Conservation (phyloP, 2,797 vertebrate genomes). For the Tympanoctomys barrerae region DNA sequence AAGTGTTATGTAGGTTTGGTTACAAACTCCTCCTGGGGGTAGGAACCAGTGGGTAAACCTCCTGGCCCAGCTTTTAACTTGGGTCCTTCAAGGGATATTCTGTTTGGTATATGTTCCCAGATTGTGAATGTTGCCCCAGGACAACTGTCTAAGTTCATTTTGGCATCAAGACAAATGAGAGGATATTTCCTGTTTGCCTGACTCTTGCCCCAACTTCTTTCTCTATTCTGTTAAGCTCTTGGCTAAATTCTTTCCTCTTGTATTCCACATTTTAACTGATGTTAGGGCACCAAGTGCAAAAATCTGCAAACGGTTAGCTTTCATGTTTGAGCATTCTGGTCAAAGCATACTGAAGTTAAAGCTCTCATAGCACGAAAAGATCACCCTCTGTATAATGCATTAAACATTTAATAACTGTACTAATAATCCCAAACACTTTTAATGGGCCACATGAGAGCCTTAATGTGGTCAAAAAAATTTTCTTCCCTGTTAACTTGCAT, state of each 20-base stretch:
- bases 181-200: conserved; percentile 84
- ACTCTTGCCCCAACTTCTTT: conserved; percentile 77
- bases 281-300: conserved; percentile 78
- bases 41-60: conserved; percentile 51
- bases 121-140: conserved; percentile 60
- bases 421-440: conserved; percentile 78
- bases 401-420: conserved; percentile 82
- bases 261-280: conserved; percentile 76
- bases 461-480: conserved; percentile 79
- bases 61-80: not conserved
- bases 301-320: conserved; percentile 82
- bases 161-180: conserved; percentile 80
- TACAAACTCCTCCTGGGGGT: conserved; percentile 4
- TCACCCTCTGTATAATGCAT: conserved; percentile 76
- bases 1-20: conserved; percentile 56
- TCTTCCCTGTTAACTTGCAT: conserved; percentile 77
- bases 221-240: conserved; percentile 75
- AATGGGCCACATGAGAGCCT: conserved; percentile 80
- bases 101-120: conserved; percentile 66
- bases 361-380: conserved; percentile 73
- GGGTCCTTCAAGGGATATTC: conserved; percentile 76
- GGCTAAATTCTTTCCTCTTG: conserved; percentile 76
- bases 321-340: conserved; percentile 76
- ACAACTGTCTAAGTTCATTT: conserved; percentile 78
- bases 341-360: conserved; percentile 65